These are phyloP conservation scores for Phasia obesa DNA, from an alignment of 2,888 invertebrate genomes.

Conservation along the genomic window DNA sequence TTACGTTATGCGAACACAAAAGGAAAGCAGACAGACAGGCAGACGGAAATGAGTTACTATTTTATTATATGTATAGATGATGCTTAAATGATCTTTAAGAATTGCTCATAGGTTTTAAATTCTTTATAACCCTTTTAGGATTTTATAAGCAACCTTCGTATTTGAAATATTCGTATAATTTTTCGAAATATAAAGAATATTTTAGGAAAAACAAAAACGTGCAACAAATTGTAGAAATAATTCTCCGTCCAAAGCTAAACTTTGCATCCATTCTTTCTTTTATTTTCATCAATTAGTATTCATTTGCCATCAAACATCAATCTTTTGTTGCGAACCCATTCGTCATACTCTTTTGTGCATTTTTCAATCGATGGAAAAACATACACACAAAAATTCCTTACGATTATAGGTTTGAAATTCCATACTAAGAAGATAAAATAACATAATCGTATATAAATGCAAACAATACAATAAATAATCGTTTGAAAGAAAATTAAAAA, in stretches of 20 bases:
- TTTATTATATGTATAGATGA: too few relatives aligned
- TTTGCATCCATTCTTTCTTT: neutral
- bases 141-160: too few relatives aligned
- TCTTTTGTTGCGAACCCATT: constrained; percentile 44
- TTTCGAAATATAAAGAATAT: too few relatives aligned
- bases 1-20: too few relatives aligned
- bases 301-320: constrained; percentile 30
- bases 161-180: too few relatives aligned
- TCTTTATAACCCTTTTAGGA: too few relatives aligned
- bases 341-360: constrained; percentile 22
- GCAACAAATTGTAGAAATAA: too few relatives aligned
- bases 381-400: constrained; percentile 56
- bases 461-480: constrained; percentile 28
- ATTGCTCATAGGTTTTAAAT: too few relatives aligned
- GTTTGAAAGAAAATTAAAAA: constrained; percentile 15
- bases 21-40: too few relatives aligned
- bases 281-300: constrained; percentile 18
- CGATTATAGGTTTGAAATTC: constrained; percentile 62
- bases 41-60: too few relatives aligned
- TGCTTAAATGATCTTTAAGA: too few relatives aligned
- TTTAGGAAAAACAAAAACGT: too few relatives aligned
- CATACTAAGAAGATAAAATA: constrained; percentile 44
- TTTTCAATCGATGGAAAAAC: constrained; percentile 21
- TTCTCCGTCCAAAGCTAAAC: neutral
- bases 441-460: constrained; percentile 34